Percentiles rank a stretch among this genome's conserved stretches.
Evolutionary conservation across 1,140 invertebrate species (phyloP).

Genomic region (Pantala flavescens): DNA sequence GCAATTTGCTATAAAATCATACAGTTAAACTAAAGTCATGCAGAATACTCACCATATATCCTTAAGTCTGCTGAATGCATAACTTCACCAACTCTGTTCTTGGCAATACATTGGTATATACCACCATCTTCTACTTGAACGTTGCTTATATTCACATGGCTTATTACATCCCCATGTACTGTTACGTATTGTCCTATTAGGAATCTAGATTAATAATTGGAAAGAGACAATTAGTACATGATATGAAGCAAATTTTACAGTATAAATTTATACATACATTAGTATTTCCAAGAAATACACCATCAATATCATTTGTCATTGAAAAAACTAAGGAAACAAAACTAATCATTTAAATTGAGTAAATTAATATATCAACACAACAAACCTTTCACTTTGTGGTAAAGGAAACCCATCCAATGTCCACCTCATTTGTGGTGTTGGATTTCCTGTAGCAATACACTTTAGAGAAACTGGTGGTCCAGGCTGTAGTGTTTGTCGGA

Average conservation of each 20-base stretch:
- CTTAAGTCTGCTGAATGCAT: constrained; percentile 38
- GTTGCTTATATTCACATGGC: constrained; percentile 45
- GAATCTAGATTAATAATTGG: constrained; percentile 20
- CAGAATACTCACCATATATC: constrained; percentile 32
- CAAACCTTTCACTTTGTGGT: constrained; percentile 30
- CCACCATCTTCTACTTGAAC: constrained; percentile 44
- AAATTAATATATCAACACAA: too few species aligned
- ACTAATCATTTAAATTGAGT: too few species aligned
- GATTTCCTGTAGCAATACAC: constrained; percentile 46
- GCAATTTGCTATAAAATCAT: not conserved
- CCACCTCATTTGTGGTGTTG: constrained; percentile 44
- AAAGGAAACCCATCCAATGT: constrained; percentile 39
- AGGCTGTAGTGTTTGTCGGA: constrained; percentile 42
- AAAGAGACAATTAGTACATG: not conserved
- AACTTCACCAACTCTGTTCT: constrained; percentile 39
- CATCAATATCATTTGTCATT: too few species aligned
- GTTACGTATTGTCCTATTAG: constrained; percentile 34
- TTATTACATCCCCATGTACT: constrained; percentile 38
- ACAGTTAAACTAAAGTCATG: too few species aligned
- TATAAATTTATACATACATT: not conserved
- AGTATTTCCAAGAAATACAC: not conserved
- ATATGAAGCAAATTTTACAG: constrained; percentile 13
- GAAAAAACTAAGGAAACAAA: too few species aligned
- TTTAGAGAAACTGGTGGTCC: constrained; percentile 42
- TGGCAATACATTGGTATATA: constrained; percentile 41